A percentile compares a stretch with the other conserved stretches of the same genome.
phyloP scores from a whole-genome alignment of 2,888 invertebrate species.

The Habroteleia sp. region DNA sequence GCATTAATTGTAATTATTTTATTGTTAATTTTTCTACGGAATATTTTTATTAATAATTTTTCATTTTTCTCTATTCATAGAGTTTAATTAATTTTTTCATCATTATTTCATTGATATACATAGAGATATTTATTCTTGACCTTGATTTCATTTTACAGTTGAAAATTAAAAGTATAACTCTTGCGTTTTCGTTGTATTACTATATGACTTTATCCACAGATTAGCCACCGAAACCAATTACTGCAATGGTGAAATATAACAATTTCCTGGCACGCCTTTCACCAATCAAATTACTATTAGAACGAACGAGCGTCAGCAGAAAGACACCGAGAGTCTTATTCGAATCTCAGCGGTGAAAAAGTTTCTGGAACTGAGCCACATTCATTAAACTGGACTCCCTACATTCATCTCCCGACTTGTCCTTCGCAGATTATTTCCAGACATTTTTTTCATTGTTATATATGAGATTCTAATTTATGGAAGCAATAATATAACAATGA shows the following conservation, averaged over 20 bases:
- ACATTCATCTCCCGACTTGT: conserved; percentile 56
- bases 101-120: too few species aligned
- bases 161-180: too few species aligned
- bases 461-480: conserved; percentile 51
- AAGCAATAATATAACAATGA: conserved; percentile 7
- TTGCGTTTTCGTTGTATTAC: too few species aligned
- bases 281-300: conserved; percentile 61
- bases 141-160: too few species aligned
- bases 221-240: conserved; percentile 33
- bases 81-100: too few species aligned
- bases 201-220: too few species aligned
- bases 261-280: conserved; percentile 50
- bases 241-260: conserved; percentile 44
- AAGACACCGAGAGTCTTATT: conserved; percentile 46
- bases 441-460: conserved; percentile 58
- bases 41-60: too few species aligned
- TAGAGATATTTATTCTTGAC: too few species aligned
- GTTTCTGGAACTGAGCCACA: conserved; percentile 62
- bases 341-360: conserved; percentile 59
- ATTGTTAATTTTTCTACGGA: too few species aligned
- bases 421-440: conserved; percentile 61
- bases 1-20: too few species aligned
- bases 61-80: too few species aligned
- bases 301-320: conserved; percentile 56
- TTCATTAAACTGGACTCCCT: conserved; percentile 61